Conservation (phyloP, 2,797 vertebrate genomes). For the Erpetoichthys calabaricus region DNA sequence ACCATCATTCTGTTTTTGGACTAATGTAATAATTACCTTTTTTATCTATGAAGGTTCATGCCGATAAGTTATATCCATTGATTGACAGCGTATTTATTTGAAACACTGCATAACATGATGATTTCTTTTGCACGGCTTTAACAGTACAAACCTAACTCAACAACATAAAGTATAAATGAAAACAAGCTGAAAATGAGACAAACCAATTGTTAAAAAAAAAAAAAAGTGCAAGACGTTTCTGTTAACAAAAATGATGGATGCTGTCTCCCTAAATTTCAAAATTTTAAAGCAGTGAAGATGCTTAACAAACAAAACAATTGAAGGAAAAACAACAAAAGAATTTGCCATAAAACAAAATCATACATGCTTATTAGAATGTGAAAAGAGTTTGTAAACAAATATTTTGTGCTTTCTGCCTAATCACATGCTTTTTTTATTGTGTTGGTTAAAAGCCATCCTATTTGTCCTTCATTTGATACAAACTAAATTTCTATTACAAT, state of each 20-base stretch:
- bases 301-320: not conserved
- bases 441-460: constrained; percentile 21
- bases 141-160: constrained; percentile 28
- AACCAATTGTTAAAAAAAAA: constrained; percentile 27
- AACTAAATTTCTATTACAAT: constrained; percentile 24
- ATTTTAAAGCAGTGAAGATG: constrained; percentile 3
- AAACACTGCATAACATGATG: too few species aligned
- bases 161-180: constrained; percentile 26
- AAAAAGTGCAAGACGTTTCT: constrained; percentile 4
- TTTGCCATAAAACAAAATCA: not conserved
- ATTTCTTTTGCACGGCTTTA: too few species aligned
- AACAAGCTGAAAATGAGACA: constrained; percentile 39
- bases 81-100: too few species aligned
- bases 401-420: constrained; percentile 36
- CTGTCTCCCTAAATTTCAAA: not conserved
- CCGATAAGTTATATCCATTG: too few species aligned
- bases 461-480: constrained; percentile 40
- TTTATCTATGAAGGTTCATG: constrained; percentile 12
- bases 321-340: too few species aligned
- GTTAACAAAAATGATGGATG: not conserved
- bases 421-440: constrained; percentile 19
- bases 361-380: constrained; percentile 10
- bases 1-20: constrained; percentile 22
- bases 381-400: constrained; percentile 42
- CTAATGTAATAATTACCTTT: constrained; percentile 17